These are phyloP conservation scores for Muscicapa comitata DNA, from an alignment of 2,797 vertebrate species.

Conservation along the genomic window DNA sequence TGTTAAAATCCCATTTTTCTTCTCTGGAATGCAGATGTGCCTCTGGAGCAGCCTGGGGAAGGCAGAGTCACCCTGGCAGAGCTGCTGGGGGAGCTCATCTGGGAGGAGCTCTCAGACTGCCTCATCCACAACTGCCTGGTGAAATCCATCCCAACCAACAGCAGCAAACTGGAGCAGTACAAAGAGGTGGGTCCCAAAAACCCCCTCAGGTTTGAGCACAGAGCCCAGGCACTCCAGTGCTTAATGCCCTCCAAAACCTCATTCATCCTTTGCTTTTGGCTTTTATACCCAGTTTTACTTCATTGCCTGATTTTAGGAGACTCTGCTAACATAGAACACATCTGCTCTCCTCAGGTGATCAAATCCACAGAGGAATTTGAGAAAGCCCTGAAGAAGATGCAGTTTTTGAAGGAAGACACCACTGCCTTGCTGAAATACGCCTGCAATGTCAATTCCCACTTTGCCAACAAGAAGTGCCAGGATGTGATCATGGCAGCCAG, in stretches of 20 bases:
- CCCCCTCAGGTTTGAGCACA: background rate
- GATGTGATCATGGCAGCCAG: conserved; percentile 92
- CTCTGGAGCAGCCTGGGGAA: conserved; percentile 49
- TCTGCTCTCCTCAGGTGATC: conserved; percentile 82
- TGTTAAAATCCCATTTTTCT: background rate
- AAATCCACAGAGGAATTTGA: conserved; percentile 92
- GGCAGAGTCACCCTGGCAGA: conserved; percentile 67
- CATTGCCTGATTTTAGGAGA: background rate
- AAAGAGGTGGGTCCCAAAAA: conserved; percentile 74
- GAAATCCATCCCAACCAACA: conserved; percentile 90
- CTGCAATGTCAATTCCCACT: conserved; percentile 91
- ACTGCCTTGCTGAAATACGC: conserved; percentile 91
- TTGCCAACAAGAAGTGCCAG: conserved; percentile 95
- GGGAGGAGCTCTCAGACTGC: conserved; percentile 89
- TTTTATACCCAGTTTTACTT: background rate
- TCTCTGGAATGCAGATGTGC: conserved; percentile 75
- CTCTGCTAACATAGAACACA: accelerated
- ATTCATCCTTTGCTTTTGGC: background rate
- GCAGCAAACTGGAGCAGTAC: conserved; percentile 91
- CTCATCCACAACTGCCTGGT: conserved; percentile 92
- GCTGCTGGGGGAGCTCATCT: conserved; percentile 86
- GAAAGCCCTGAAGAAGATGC: conserved; percentile 84
- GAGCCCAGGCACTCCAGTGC: background rate
- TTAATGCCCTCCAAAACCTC: background rate
- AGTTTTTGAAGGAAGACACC: conserved; percentile 81